Evolutionary conservation across 2,113 vertebrate species (phyloP), one percentile per base, ranked within the genome.

Genomic region (Tragulus kanchil): DNA sequence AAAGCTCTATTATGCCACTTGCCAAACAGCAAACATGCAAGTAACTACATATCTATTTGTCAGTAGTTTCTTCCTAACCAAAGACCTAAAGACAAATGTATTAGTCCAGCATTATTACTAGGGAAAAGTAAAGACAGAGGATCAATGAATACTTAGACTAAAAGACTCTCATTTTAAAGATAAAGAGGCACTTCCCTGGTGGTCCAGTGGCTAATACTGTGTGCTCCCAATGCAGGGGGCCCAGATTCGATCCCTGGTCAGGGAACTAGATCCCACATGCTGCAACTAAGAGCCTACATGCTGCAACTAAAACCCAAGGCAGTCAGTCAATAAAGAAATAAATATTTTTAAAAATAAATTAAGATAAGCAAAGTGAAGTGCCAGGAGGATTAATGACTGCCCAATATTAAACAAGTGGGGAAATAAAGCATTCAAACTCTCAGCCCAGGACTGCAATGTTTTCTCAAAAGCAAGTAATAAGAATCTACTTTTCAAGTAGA

Each of bases 401-500:
- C 21, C 13, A 90, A n/a, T 6, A 17, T 36, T 61, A 89, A 83
- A 89, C 61, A 83, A 90, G 86, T 69, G 23, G 31, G 17, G 25
- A 16, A 89, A 64, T 52, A 59, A 81, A 48, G 82, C 10, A 83
- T 28, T 17, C 15, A 94, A 85, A 91, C 19, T 92, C 45, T 90
- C 58, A 82, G 78, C 28, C 28, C 64, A 89, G n/a, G 69, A 56
- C 19, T 28, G 45, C 36, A 69, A 7, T 5, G 64, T 69, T 78
- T 77, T 92, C 92, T 90, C 75, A 84, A 94, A 97, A 95, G 31
- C 45, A 42, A 19, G 9, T 21, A 89, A 71, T 8, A 90, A 86
- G 75, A 88, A 73, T 52, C 52, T 77, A 56, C 9, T 52, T 90
- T 94, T 48, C 36, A 90, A 94, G 1, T 50, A 54, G 23, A 45